Base-by-base conservation (phyloP, 2,797 vertebrate species). In the Rhinogobio ventralis region DNA sequence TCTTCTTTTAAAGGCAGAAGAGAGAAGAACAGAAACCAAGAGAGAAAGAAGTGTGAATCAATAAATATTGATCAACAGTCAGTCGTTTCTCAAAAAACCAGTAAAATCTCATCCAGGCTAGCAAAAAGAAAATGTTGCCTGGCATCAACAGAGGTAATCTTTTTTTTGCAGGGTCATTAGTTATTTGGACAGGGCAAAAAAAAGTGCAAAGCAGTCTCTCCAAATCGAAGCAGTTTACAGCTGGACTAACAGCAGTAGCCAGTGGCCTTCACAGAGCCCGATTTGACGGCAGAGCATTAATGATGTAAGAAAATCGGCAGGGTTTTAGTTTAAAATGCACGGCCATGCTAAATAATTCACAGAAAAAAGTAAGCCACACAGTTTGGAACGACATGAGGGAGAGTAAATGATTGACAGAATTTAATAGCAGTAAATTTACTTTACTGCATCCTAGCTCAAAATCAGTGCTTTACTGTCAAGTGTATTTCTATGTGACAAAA, bases 31-130 rank as follows among this genome's bases (percentile, higher is more conserved):
- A 78, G 80, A 81, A 80, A 30, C 67, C 53, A 60, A 68, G 67
- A 39, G 17, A 79, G 68, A 66, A 67, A 85, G 72, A 68, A 55
- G n/a, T 7, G 49, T 51, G 30, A 86, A 90, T 90, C 89, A 25
- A 92, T 91, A 88, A 79, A 71, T 88, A 92, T 89, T 83, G 89
- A 91, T 88, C 86, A 68, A 51, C 78, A 82, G 84, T 82, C 89
- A 89, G 75, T 86, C 87, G 88, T 87, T 82, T 87, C 67, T 82
- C 82, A 68, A 64, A 60, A 87, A 88, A 89, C 69, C 77, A 86
- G 88, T 88, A 87, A 89, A 81, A 84, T 87, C 86, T 46, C 81
- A 88, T 79, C 84, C 53, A 83, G 51, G 30, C 30, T 15, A 36
- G 62, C 55, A 80, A 85, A 88, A 85, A 82, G 81, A 86, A 73